A percentile compares a stretch with the other conserved stretches of the same genome.
Evolutionary conservation across 2,888 invertebrate species (phyloP).

Genomic region (Endotricha flammealis): DNA sequence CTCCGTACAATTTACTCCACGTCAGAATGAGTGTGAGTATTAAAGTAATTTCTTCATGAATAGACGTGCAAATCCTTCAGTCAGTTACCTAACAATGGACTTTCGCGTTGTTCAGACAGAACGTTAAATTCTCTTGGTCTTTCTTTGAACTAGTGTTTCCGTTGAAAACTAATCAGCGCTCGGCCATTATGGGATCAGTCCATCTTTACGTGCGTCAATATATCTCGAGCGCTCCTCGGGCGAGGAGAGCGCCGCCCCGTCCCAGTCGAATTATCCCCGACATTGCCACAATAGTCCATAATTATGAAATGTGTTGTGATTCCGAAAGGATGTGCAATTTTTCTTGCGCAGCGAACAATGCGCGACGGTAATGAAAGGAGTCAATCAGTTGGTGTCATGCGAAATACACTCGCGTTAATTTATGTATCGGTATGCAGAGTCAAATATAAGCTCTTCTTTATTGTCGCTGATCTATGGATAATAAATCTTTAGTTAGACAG

Average conservation of each 20-base stretch:
- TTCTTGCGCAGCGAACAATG: slow-evolving; percentile 70
- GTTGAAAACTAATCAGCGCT: slow-evolving; percentile 70
- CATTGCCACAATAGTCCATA: slow-evolving; percentile 76
- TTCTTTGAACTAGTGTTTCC: slow-evolving; percentile 64
- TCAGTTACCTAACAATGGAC: slow-evolving; percentile 33
- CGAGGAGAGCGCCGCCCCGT: slow-evolving; percentile 47
- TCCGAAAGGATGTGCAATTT: slow-evolving; percentile 65
- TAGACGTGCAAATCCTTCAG: slow-evolving; percentile 15
- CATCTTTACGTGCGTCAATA: slow-evolving; percentile 53
- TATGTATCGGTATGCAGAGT: slow-evolving; percentile 41
- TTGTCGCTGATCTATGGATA: too few species aligned
- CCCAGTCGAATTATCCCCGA: slow-evolving; percentile 60
- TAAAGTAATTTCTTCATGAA: slow-evolving; percentile 15
- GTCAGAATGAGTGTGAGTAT: slow-evolving; percentile 6
- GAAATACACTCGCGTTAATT: slow-evolving; percentile 63
- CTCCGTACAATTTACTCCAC: slow-evolving; percentile 1
- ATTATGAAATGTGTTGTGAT: slow-evolving; percentile 78
- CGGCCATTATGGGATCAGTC: slow-evolving; percentile 52
- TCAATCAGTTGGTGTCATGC: slow-evolving; percentile 73
- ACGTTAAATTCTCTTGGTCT: slow-evolving; percentile 47
- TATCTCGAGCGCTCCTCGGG: slow-evolving; percentile 48
- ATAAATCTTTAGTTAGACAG: too few species aligned
- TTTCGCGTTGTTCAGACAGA: slow-evolving; percentile 34
- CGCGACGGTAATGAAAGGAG: slow-evolving; percentile 72
- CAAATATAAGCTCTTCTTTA: slow-evolving; percentile 20